Base-by-base conservation (phyloP, 2,797 vertebrate genomes). In the Coreius guichenoti region DNA sequence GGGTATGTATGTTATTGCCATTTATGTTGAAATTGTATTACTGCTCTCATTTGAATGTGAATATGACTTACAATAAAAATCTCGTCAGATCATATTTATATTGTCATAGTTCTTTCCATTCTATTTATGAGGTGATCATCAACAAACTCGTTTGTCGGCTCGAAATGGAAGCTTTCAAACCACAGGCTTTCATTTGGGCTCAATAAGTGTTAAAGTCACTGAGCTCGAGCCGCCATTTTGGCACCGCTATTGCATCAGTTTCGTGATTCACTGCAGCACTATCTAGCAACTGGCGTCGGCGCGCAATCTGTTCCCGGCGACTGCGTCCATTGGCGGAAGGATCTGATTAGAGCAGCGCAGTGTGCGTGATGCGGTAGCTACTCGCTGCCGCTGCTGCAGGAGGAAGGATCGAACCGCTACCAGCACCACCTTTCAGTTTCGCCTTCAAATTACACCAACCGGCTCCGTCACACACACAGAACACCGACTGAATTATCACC, bases 301-400 rank as follows among this genome's bases (percentile, higher is more conserved):
- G 92, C 90, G 89, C 90, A 82, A 81, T 26, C 81, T 17, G 77
- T 84, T 82, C 65, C 54, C 76, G 54, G 78, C 86, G 79, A 83
- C 80, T 90, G 92, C 90, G 89, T 90, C 86, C 87, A 88, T 91
- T 91, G 88, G 92, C 92, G 92, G 93, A 93, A 86, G 92, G 90
- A 90, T 93, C 87, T 88, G 81, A 74, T 84, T 76, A 92, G 85
- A 87, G 90, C 93, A 93, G 86, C 84, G 90, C 51, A 68, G 83
- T 83, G 88, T 82, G 91, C 74, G 95, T 96, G 94, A 95, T 95
- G 93, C 93, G 95, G 94, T 93, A 93, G 94, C 94, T 91, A 94
- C 95, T 94, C 54, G 68, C 76, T 73, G 83, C 74, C 83, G 94
- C 95, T 93, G 94, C 94, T 94, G 95, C 92, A 93, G 93, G 94